Evolutionary conservation across 2,113 vertebrate species (phyloP), one percentile per base, ranked within the genome.

Genomic region (Brachypteracias leptosomus): DNA sequence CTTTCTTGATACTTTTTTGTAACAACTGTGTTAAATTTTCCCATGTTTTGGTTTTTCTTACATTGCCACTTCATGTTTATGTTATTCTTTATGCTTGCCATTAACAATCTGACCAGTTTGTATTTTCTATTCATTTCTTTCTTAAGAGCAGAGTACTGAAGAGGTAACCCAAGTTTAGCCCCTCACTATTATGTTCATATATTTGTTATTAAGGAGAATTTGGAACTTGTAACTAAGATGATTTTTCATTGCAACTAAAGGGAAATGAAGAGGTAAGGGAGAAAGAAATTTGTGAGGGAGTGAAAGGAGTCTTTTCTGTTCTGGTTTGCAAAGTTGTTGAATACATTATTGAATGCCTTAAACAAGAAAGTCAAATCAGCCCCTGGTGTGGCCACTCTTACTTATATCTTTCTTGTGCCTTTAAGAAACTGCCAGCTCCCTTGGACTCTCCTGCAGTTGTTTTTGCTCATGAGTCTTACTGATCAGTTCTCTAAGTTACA

Each of bases 301-400:
- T 80, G 26, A 76, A 83, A 83, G 24, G 15, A 83, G 46, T 70
- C 2, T 6, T 3, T 44, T 80, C 38, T 67, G 3, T 62, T 83
- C 44, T 76, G 29, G 2, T 72, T 86, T 94, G 33, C 36, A 73
- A 18, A 46, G 16, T 13, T 89, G 13, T 12, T 66, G 44, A 65
- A 83, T 35, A 55, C 3, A 4, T 28, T 49, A 28, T 58, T 52
- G 17, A 16, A 31, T 57, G 35, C 26, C 21, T 47, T 63, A 65
- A 87, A 87, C 49, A 17, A 58, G 25, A 65, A 66, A 14, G 19
- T 35, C 42, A 79, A 44, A 68, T 61, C 26, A 65, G 29, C 31
- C 7, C 11, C 4, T 0, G 0, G 21, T 16, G 9, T 52, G 42
- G 9, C 3, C 5, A 9, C 10, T 35, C 25, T 70, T 91, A 18